Percentiles rank a stretch among this genome's conserved stretches.
These are phyloP conservation scores for Rhinophrynus dorsalis DNA, from an alignment of 2,797 vertebrate species.

Conservation along the genomic window DNA sequence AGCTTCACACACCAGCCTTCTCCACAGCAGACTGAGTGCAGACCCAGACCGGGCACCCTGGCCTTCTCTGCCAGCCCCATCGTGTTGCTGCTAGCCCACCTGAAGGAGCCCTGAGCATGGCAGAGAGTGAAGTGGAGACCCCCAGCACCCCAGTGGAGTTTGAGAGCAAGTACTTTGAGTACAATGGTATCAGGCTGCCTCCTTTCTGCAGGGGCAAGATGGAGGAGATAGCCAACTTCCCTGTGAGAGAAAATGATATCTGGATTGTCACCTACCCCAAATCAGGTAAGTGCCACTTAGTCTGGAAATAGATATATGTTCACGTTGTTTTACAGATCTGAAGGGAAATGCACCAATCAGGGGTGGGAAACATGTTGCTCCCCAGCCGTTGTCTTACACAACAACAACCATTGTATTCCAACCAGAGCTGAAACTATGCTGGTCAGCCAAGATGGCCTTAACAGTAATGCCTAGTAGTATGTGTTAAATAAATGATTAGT, in stretches of 20 bases:
- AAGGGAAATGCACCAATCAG: neutral
- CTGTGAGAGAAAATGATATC: constrained; percentile 90
- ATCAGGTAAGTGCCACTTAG: constrained; percentile 82
- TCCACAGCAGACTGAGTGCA: neutral
- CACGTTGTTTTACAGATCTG: neutral
- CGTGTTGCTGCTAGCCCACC: constrained; percentile 5
- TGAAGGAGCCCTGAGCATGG: constrained; percentile 73
- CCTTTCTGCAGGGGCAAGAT: constrained; percentile 98
- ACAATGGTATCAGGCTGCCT: constrained; percentile 92
- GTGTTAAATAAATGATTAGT: no score
- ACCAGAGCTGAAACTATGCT: no score
- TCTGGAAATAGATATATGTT: no score
- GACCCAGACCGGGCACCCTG: neutral
- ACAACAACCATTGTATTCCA: no score
- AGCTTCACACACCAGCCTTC: neutral
- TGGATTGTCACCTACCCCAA: constrained; percentile 98
- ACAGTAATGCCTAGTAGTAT: no score
- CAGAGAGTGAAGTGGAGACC: constrained; percentile 93
- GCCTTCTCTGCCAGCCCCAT: neutral
- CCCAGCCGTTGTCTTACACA: no score
- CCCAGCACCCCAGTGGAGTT: constrained; percentile 95
- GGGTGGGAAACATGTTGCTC: no score
- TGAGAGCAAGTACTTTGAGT: constrained; percentile 97
- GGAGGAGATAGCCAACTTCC: constrained; percentile 94
- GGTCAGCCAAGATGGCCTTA: no score